Base-by-base conservation (phyloP, 1,140 invertebrate species). In the Brevipalpus yothersi region DNA sequence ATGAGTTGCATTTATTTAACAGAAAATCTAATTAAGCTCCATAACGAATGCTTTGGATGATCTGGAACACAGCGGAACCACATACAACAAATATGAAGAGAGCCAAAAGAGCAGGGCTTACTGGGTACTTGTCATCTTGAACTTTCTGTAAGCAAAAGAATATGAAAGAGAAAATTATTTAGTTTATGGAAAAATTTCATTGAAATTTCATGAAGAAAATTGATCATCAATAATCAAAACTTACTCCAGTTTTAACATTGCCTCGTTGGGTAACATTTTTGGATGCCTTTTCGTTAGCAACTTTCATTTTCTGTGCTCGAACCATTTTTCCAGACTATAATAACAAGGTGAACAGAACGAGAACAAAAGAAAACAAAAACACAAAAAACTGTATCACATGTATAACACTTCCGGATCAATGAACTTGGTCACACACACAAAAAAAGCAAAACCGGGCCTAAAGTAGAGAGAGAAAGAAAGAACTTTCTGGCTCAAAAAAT, bases 41-140 rank as follows among this genome's bases (percentile, higher is more conserved):
- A 43, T 23, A 57, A 42, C 41, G 10, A 42, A 57, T 57, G 15
- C 15, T 19, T 57, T 57, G 56, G n/a, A 57, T 55, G 12, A 55
- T 55, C 78, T 95, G 89, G 77, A 95, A 95, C 65, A 95, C 79
- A 62, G 90, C 91, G 75, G 92, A 96, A 64, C 93, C 93, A 77
- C 91, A 96, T 5, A 98, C 92, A 60, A 97, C 91, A 73, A 97
- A 98, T 41, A 97, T 80, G 72, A 98, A 98, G 54, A 98, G 77
- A 47, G 84, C 93, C 68, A 98, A 72, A 1, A 98, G 76, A 88
- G 91, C 96, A 4, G 92, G 92, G 55, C 90, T 91, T 63, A 97
- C 92, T 8, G 92, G 87, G 68, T 91, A 89, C 68, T 86, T 82
- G 53, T 92, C 88, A 63, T 93, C 90, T 69, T 81, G 78, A 58